Evolutionary conservation across 2,888 invertebrate species (phyloP), one percentile per base, ranked within the genome.

Genomic region (Sepioteuthis lessoniana): DNA sequence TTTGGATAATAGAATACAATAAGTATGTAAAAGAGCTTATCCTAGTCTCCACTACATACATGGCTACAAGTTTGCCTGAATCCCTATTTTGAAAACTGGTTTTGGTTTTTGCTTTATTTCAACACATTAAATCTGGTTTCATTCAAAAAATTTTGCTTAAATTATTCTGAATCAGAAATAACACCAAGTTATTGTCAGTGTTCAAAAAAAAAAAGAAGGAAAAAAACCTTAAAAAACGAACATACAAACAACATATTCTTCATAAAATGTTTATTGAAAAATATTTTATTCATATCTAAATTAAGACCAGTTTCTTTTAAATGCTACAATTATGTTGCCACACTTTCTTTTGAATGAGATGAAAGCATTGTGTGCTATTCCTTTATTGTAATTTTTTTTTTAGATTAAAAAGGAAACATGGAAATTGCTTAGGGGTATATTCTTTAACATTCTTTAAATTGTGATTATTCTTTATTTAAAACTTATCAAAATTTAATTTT

Each of bases 391-490:
- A 76, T 28, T 31, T 31, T 31, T 28, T 28, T 28, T 28, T 28
- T 28, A 76, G 31, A 8, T 31, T 28, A 76, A 76, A 76, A 76
- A 76, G 76, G 76, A 31, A 28, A 76, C 25, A 76, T 76, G 76
- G 31, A 76, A 31, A 76, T 31, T 76, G 76, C 76, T 31, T 76
- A 5, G 31, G n/a, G 31, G 31, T 76, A 76, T 31, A 13, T 76
- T 76, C n/a, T 76, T 50, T 50, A 50, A 16, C 50, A 50, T 50
- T 50, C 50, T 50, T 50, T 21, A 50, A 50, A 50, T 50, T 76
- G 76, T 76, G 76, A 76, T 76, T 76, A 76, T 76, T 76, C 76
- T n/a, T 76, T 31, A 76, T 76, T 76, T n/a, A 76, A 76, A 76
- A 50, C 50, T 50, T 50, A 19, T 50, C 21, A 3, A 50, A 50